phyloP scores from a whole-genome alignment of 92 coral and sea anemone genomes.

The Epizoanthus stellaris region DNA sequence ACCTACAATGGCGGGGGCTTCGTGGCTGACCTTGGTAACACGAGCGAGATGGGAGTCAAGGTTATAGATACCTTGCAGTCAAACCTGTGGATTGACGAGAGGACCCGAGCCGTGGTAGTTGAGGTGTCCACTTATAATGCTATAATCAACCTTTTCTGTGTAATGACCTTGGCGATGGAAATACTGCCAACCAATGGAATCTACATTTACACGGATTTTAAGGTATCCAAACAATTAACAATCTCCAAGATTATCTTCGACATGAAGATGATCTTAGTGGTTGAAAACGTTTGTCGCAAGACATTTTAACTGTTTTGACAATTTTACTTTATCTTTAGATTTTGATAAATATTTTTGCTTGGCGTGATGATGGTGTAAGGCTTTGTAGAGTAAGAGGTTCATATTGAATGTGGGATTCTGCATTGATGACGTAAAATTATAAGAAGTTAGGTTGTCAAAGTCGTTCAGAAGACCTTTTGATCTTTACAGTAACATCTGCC shows the following conservation, averaged over 20 bases:
- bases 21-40: conserved; percentile 82
- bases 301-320: no score
- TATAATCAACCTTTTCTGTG: conserved; percentile 82
- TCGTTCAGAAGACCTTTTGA: no score
- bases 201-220: conserved; percentile 76
- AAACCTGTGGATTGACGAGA: conserved; percentile 83
- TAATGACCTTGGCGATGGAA: conserved; percentile 78
- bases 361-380: neutral
- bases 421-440: neutral
- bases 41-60: conserved; percentile 66
- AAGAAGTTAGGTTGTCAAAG: no score
- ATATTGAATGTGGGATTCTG: neutral
- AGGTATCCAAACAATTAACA: conserved; percentile 12
- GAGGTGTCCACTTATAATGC: conserved; percentile 87
- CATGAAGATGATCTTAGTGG: no score
- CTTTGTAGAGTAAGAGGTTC: neutral
- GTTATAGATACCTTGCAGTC: conserved; percentile 68
- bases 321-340: no score
- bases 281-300: no score
- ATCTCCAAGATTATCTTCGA: no score
- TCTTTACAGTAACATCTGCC: no score
- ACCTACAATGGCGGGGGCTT: conserved; percentile 86
- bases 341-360: no score
- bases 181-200: conserved; percentile 89
- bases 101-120: conserved; percentile 81